Evolutionary conservation across 2,888 invertebrate genomes (phyloP).

Genomic region (Hirtodrosophila duncani): DNA sequence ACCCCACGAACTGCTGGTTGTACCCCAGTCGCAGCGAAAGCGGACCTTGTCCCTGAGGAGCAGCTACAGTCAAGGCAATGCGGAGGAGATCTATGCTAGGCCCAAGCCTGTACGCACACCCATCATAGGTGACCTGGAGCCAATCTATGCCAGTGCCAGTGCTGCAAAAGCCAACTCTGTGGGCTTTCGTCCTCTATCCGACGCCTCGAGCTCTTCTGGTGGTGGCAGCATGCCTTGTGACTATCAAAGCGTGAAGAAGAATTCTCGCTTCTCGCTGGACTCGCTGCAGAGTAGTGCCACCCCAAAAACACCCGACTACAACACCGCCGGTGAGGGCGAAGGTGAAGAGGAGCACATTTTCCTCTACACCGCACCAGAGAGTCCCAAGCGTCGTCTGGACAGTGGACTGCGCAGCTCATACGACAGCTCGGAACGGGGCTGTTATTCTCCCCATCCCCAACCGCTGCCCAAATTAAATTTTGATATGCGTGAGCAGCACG

Average conservation of each 20-base stretch:
- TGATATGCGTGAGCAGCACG: slow-evolving; percentile 73
- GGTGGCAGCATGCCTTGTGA: slow-evolving; percentile 73
- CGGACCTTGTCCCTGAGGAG: slow-evolving; percentile 73
- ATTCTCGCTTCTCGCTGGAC: slow-evolving; percentile 76
- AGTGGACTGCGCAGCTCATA: slow-evolving; percentile 68
- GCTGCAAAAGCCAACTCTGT: slow-evolving; percentile 23
- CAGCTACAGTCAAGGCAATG: slow-evolving; percentile 60
- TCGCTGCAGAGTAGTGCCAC: slow-evolving; percentile 77
- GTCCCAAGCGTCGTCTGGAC: slow-evolving; percentile 71
- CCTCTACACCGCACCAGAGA: slow-evolving; percentile 76
- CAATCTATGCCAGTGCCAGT: slow-evolving; percentile 69
- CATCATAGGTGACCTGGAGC: slow-evolving; percentile 71
- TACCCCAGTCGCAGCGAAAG: slow-evolving; percentile 53
- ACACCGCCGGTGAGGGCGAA: slow-evolving; percentile 74
- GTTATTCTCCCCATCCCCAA: slow-evolving; percentile 61
- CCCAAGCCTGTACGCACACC: slow-evolving; percentile 74
- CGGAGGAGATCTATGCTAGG: slow-evolving; percentile 66
- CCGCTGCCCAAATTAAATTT: slow-evolving; percentile 64
- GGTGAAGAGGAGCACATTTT: slow-evolving; percentile 76
- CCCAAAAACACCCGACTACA: slow-evolving; percentile 76
- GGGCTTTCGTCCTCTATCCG: slow-evolving; percentile 75
- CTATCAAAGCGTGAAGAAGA: slow-evolving; percentile 75
- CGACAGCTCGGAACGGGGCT: slow-evolving; percentile 68
- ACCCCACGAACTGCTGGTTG: not conserved
- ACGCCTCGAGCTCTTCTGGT: slow-evolving; percentile 74